These are phyloP conservation scores for Zaprionus tsacasi DNA, from an alignment of 1,140 invertebrate species.

Conservation along the genomic window DNA sequence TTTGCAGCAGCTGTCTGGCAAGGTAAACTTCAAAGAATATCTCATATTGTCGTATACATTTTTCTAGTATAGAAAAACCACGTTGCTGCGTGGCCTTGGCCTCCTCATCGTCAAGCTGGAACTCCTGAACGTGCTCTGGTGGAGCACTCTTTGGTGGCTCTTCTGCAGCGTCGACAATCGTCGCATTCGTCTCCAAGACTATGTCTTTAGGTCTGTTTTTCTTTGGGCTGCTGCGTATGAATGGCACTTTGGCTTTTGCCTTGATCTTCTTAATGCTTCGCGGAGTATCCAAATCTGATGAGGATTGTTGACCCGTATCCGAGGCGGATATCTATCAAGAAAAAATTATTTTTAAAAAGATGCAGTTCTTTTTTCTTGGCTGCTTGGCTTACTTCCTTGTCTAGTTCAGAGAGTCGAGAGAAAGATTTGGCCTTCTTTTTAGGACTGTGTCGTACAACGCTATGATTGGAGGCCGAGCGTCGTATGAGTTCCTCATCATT, in stretches of 20 bases:
- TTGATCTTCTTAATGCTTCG: conserved; percentile 81
- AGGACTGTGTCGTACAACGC: conserved; percentile 85
- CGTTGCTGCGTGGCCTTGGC: conserved; percentile 61
- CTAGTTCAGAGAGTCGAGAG: conserved; percentile 85
- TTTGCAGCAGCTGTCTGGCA: conserved; percentile 67
- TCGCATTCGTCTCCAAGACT: conserved; percentile 34
- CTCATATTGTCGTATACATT: conserved; percentile 89
- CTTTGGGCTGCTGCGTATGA: conserved; percentile 73
- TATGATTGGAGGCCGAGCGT: conserved; percentile 84
- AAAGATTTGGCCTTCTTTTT: conserved; percentile 86
- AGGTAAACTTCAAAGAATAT: conserved; percentile 85
- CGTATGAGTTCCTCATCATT: conserved; percentile 84
- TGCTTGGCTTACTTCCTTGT: conserved; percentile 83
- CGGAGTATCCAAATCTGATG: conserved; percentile 79
- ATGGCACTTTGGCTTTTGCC: conserved; percentile 70
- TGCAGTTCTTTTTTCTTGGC: not conserved
- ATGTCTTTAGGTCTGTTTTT: conserved; percentile 74
- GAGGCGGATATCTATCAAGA: conserved; percentile 67
- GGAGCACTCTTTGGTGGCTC: conserved; percentile 72
- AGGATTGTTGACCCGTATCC: conserved; percentile 77
- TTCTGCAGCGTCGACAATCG: conserved; percentile 38
- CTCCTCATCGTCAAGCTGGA: conserved; percentile 66
- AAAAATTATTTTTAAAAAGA: not conserved
- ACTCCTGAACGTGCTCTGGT: conserved; percentile 49
- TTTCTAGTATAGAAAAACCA: conserved; percentile 85